Base-by-base conservation (phyloP, 2,888 invertebrate genomes). In the Plusia festucae region DNA sequence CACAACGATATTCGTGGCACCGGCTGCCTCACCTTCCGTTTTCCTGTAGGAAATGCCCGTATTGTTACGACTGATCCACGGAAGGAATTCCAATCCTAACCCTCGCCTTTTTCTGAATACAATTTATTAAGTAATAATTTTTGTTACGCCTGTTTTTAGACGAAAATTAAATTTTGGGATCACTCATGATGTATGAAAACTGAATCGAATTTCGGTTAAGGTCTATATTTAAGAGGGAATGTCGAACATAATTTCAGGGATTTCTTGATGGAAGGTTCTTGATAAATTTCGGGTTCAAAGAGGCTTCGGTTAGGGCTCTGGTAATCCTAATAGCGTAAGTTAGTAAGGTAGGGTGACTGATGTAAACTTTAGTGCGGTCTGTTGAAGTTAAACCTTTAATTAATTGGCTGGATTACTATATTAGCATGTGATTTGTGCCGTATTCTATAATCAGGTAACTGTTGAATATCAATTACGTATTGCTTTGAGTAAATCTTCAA, bases 1-100 rank as follows among this genome's bases (percentile, higher is more conserved):
- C 52, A 82, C 79, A 85, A 82, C 81, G 84, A 82, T 82, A 82
- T 87, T 85, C 81, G 76, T 53, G 58, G 69, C 56, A 79, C 73
- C 85, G 82, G 82, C 85, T 82, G 85, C 72, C 76, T 68, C 67
- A 81, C 80, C 81, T 87, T 85, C 84, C 83, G 84, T 61, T 83
- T 83, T 82, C 24, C 84, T 68, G 54, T 51, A 77, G 86, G 87
- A 85, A 84, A 81, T 73, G 60, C 71, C 74, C 77, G 78, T 76
- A 86, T 88, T 88, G 85, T 87, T 85, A 71, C 65, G 70, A 81
- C 70, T 72, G 73, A 82, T 81, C 78, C 73, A 68, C 70, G 77
- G 74, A 78, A 81, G 77, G 84, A 82, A 82, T 79, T 70, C 68
- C 57, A 67, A 57, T 65, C 52, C 53, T 68, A 60, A 68, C 70